phyloP scores from a whole-genome alignment of 2,113 vertebrate species.

The Tachysurus fulvidraco region DNA sequence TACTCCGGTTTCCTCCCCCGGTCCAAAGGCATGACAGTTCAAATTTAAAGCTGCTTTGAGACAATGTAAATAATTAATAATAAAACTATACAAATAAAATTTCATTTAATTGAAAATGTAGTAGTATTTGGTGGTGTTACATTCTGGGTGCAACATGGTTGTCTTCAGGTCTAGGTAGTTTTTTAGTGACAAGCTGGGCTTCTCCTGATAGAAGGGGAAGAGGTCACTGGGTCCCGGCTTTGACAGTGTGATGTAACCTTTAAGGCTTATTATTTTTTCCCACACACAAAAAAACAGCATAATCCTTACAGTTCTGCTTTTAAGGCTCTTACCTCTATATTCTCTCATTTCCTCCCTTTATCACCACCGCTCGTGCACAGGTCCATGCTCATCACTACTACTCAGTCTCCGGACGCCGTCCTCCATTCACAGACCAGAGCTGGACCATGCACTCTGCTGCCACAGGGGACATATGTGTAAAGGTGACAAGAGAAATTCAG shows the following conservation, averaged over 20 bases:
- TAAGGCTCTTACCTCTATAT: too few species aligned
- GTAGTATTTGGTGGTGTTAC: too few species aligned
- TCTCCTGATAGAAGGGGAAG: too few species aligned
- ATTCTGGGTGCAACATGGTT: not conserved
- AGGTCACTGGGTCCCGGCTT: too few species aligned
- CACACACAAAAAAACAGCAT: not conserved
- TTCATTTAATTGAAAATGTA: too few species aligned
- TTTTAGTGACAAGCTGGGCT: not conserved
- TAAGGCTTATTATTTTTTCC: not conserved
- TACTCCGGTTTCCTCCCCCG: too few species aligned
- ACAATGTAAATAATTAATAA: too few species aligned
- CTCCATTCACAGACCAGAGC: not conserved
- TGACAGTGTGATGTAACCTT: not conserved
- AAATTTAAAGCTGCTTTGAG: too few species aligned
- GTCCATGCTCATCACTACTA: not conserved
- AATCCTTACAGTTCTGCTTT: too few species aligned
- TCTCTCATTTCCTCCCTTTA: not conserved
- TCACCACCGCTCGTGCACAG: not conserved
- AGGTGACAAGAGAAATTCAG: not conserved
- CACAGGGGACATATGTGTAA: not conserved
- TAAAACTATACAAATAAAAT: too few species aligned
- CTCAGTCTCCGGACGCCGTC: not conserved
- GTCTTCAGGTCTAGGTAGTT: not conserved
- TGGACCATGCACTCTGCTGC: not conserved
- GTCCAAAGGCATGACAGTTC: too few species aligned